A percentile compares a stretch with the other conserved stretches of the same genome.
Evolutionary conservation across 64 coral and sea anemone genomes (phyloP).

Genomic region (Trachythela sp.): DNA sequence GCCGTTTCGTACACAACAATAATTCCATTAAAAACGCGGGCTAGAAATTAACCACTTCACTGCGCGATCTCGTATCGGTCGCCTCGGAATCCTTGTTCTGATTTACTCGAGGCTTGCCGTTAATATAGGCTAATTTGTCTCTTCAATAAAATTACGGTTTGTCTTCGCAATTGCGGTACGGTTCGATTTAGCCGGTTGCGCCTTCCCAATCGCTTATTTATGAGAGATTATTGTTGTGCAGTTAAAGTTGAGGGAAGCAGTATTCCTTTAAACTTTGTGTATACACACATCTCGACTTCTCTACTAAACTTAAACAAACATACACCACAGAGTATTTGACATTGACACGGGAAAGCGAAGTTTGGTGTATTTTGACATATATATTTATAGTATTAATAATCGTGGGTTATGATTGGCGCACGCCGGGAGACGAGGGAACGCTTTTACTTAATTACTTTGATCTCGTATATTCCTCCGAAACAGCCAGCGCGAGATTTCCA

Average conservation of each 20-base stretch:
- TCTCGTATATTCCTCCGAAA: not conserved
- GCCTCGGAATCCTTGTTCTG: too few relatives aligned
- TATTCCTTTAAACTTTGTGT: not conserved
- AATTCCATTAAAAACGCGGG: not conserved
- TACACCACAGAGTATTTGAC: not conserved
- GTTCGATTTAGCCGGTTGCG: too few relatives aligned
- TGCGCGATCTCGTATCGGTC: not conserved
- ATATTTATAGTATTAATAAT: not conserved
- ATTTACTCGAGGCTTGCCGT: too few relatives aligned
- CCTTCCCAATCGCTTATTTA: not conserved
- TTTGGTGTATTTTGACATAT: not conserved
- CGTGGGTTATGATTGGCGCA: not conserved
- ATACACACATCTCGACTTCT: not conserved
- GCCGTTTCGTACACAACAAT: not conserved
- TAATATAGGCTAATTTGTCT: too few relatives aligned
- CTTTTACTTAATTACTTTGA: constrained; percentile 19
- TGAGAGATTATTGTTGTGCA: not conserved
- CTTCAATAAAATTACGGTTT: too few relatives aligned
- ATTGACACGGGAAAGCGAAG: not conserved
- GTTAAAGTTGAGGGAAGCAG: not conserved
- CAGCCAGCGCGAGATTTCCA: not conserved
- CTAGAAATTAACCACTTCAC: not conserved
- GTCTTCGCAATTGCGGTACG: too few relatives aligned
- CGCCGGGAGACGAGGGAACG: not conserved
- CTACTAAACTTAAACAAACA: not conserved